These are phyloP conservation scores for Polymixis lichenea DNA, from an alignment of 2,888 invertebrate genomes.

Conservation along the genomic window DNA sequence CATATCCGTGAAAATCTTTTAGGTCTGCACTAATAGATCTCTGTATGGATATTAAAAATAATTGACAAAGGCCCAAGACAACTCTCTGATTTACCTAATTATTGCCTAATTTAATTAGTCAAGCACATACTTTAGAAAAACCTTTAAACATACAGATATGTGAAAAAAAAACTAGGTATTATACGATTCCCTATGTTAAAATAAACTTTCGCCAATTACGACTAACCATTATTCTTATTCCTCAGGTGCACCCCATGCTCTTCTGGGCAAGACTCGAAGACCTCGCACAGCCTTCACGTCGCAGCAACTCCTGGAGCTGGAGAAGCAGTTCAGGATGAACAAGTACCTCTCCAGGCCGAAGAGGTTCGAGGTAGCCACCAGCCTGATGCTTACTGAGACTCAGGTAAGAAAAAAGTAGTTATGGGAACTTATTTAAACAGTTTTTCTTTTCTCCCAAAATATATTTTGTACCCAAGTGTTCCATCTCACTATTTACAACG, in stretches of 20 bases:
- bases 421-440: background rate
- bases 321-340: conserved; percentile 99
- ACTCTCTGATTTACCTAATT: background rate
- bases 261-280: conserved; percentile 90
- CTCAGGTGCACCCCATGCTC: conserved; percentile 92
- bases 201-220: background rate
- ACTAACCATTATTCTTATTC: background rate
- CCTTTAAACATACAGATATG: background rate
- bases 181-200: background rate
- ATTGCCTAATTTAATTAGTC: background rate
- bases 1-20: background rate
- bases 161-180: background rate
- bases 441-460: background rate
- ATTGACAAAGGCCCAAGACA: too few relatives aligned
- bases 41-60: background rate
- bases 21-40: background rate
- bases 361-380: conserved; percentile 99
- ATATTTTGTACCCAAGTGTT: background rate
- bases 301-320: conserved; percentile 98
- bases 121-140: background rate
- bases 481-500: background rate
- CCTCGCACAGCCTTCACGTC: conserved; percentile 99
- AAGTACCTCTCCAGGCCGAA: conserved; percentile 99
- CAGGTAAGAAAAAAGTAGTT: conserved; percentile 93
- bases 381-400: conserved; percentile 99